phyloP scores from a whole-genome alignment of 2,113 vertebrate species.

The Uria lomvia region DNA sequence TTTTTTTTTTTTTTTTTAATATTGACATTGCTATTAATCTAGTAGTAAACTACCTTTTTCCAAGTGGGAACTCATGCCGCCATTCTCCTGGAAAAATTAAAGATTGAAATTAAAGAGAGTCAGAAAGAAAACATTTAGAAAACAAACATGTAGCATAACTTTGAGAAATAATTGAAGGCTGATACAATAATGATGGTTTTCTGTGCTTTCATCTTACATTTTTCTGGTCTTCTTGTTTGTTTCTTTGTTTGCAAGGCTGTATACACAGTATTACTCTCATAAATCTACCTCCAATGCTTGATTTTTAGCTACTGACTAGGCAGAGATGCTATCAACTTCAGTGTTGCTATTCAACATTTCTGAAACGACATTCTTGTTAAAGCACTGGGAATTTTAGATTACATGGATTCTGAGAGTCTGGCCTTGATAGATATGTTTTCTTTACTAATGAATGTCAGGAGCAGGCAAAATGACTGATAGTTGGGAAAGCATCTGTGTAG shows the following conservation, averaged over 20 bases:
- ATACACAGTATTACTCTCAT: not conserved
- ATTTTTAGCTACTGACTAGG: not conserved
- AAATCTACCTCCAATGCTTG: not conserved
- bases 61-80: not conserved
- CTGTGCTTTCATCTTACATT: not conserved
- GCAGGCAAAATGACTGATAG: not conserved
- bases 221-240: not conserved
- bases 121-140: not conserved
- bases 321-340: not conserved
- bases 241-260: not conserved
- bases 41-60: not conserved
- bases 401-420: not conserved
- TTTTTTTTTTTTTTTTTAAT: not conserved
- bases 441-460: not conserved
- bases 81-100: not conserved
- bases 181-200: not conserved
- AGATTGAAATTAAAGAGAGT: not conserved
- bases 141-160: not conserved
- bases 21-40: not conserved
- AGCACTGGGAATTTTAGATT: not conserved
- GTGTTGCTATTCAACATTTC: not conserved
- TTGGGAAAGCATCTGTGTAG: not conserved
- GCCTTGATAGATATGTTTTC: not conserved
- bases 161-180: not conserved
- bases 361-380: not conserved